Base-by-base conservation (phyloP, 2,888 invertebrate species). In the Molanna angustata region DNA sequence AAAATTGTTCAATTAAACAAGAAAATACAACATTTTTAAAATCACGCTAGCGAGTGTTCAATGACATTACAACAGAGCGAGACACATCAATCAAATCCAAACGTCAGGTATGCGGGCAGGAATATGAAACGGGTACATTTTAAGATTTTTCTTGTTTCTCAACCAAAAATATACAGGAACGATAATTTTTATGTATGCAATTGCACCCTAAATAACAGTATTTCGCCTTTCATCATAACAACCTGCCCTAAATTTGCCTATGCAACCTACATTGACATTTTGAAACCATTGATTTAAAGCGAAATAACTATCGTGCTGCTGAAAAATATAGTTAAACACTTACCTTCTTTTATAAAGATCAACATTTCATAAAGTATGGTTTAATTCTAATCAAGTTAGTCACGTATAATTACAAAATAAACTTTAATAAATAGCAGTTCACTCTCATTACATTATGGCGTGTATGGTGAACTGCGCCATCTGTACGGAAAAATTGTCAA, bases 361-460 rank as follows among this genome's bases (percentile, higher is more conserved):
- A 49, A 44, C 49, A 49, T 49, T 49, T 40, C 22, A 49, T 14
- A 45, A 21, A 32, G 19, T 49, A 40, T 54, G 19, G 27, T 27
- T 40, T 45, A 37, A 37, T 49, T 27, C 17, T 35, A 45, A 49
- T 17, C 49, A 45, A 39, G 33, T 40, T 45, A 45, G 42, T 41
- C 40, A 21, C 40, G 41, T 41, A 39, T 35, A 54, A 54, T 54
- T 49, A 49, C 49, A 49, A 53, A 48, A 35, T 39, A 16, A 45
- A 54, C 47, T 52, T 52, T 45, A 40, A 54, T 49, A 49, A 54
- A 49, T 49, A 49, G 49, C 45, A 39, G 54, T 49, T 45, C 40
- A 49, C 44, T 27, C 43, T 45, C 54, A 54, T 54, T 56, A 49
- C 56, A 49, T 56, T 56, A 56, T 56, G 56, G 56, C 56, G 56